These are phyloP conservation scores for Pseudolaguvia tuberculata DNA, from an alignment of 2,113 vertebrate species.

Conservation along the genomic window DNA sequence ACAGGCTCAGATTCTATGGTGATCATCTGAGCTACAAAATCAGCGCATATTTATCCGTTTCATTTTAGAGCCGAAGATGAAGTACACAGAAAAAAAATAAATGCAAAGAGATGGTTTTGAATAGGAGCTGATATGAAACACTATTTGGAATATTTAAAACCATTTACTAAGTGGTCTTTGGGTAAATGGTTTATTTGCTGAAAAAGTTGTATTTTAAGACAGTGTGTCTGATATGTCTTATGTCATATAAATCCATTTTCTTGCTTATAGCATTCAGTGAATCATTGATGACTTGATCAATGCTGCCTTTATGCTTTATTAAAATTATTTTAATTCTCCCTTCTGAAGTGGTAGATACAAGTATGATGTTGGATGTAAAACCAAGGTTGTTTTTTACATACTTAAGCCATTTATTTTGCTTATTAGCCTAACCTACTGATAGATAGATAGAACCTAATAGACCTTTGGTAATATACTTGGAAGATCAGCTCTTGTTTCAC, in stretches of 20 bases:
- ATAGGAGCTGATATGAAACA: constrained; percentile 10
- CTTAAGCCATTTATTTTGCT: too few species aligned
- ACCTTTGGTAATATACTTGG: too few species aligned
- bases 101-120: not conserved
- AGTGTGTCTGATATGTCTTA: not conserved
- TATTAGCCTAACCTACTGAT: too few species aligned
- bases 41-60: constrained; percentile 11
- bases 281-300: not conserved
- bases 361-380: too few species aligned
- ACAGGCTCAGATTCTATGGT: not conserved
- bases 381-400: too few species aligned
- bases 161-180: not conserved
- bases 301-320: not conserved
- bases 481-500: too few species aligned
- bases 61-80: not conserved
- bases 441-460: too few species aligned
- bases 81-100: not conserved
- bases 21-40: not conserved
- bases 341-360: too few species aligned
- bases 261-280: not conserved
- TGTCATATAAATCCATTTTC: too few species aligned
- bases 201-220: not conserved
- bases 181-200: not conserved
- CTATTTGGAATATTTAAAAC: constrained; percentile 13
- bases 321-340: too few species aligned